Conservation (phyloP, 1,140 invertebrate species). For the Cylas formicarius region DNA sequence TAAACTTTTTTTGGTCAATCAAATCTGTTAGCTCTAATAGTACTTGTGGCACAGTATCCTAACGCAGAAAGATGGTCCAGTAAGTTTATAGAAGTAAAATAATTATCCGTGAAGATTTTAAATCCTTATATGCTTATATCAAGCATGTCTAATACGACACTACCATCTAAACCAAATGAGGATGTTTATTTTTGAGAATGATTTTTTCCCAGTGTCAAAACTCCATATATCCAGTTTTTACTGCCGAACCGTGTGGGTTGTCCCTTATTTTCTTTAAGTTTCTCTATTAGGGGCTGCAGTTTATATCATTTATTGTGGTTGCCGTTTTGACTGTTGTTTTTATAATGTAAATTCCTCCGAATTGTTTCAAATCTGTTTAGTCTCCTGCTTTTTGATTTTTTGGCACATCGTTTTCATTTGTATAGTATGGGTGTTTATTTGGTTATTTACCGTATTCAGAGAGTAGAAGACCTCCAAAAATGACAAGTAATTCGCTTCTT, state of each 20-base stretch:
- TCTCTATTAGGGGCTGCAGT: slow-evolving; percentile 13
- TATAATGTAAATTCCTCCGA: slow-evolving; percentile 16
- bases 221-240: slow-evolving; percentile 16
- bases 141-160: background rate
- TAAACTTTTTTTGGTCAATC: slow-evolving; percentile 2
- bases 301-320: slow-evolving; percentile 13
- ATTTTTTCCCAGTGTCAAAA: slow-evolving; percentile 4
- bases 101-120: background rate
- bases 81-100: background rate
- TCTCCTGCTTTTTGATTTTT: slow-evolving; percentile 14
- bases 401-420: slow-evolving; percentile 14
- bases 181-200: background rate
- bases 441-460: slow-evolving; percentile 22
- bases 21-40: slow-evolving; percentile 7
- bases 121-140: background rate
- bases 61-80: background rate
- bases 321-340: slow-evolving; percentile 11
- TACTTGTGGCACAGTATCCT: background rate
- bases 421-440: slow-evolving; percentile 19
- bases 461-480: slow-evolving; percentile 20
- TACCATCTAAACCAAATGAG: background rate
- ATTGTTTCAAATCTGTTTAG: slow-evolving; percentile 22
- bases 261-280: slow-evolving; percentile 9
- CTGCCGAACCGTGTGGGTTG: slow-evolving; percentile 23
- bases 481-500: slow-evolving; percentile 14